Evolutionary conservation across 2,888 invertebrate species (phyloP), one percentile per base, ranked within the genome.

Genomic region (Heliconius sara): DNA sequence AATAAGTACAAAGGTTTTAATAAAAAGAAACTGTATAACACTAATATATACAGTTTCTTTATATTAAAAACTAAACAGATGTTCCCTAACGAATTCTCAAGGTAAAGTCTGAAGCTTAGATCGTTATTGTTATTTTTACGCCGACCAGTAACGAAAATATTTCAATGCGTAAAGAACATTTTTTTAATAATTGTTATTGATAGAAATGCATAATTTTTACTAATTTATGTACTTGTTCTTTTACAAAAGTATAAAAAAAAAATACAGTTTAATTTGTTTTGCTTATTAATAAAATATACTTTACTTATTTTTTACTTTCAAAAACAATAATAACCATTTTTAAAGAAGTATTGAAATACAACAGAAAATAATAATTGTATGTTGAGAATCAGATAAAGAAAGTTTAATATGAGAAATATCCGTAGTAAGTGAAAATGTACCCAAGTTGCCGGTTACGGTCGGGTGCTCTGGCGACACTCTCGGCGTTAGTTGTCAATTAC

Each of bases 351-450:
- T 27, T 25, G 3, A 25, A 34, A 30, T n/a, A 39, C 39, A 43
- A 74, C 39, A 63, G 25, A 74, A 43, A 39, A 75, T 12, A 73
- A 74, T 65, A 30, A 39, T 65, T 65, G 52, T 66, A 72, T 57
- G 47, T 63, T 72, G 77, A 73, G 71, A 76, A 80, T 76, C 66
- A 78, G 79, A 63, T 81, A 83, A 84, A 84, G 84, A 84, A 84
- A 84, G 84, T 84, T 82, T 79, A 77, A 82, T 80, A 81, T 76
- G 80, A 82, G 76, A 82, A 77, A 79, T 82, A 78, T 65, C 81
- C 83, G 81, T 81, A 77, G 81, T 82, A 74, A 84, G 84, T 84
- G 84, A 84, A 84, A 84, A 83, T 83, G 79, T 80, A 81, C 71
- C 78, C 80, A 82, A 83, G 83, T 80, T 82, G 82, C 80, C 80